These are phyloP conservation scores for Hozukius guyotensis DNA, from an alignment of 2,797 vertebrate genomes.

Conservation along the genomic window DNA sequence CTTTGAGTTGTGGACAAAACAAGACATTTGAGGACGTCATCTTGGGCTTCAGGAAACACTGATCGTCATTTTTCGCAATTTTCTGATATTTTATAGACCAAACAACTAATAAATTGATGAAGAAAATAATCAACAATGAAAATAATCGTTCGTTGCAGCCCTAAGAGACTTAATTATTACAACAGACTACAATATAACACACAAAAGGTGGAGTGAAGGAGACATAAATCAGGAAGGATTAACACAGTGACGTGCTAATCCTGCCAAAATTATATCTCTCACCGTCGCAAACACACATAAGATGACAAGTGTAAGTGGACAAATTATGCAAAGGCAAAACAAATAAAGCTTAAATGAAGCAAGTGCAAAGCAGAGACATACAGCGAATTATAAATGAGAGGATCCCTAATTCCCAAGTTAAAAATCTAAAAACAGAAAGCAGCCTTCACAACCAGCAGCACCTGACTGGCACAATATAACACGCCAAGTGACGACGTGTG, in stretches of 20 bases:
- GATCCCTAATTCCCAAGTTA: conserved; percentile 8
- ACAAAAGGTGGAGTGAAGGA: conserved; percentile 22
- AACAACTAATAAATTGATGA: no score
- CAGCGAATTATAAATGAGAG: not conserved
- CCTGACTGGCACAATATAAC: conserved; percentile 22
- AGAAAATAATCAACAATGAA: no score
- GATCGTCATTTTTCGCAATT: no score
- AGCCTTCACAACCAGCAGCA: conserved; percentile 4
- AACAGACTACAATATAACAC: not conserved
- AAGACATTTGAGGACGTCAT: no score
- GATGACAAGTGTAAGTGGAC: not conserved
- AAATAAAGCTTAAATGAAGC: not conserved
- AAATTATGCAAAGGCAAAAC: conserved; percentile 16
- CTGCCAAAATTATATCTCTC: conserved; percentile 9
- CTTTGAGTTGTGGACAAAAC: no score
- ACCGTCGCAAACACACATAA: not conserved
- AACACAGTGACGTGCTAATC: conserved; percentile 18
- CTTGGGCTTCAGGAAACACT: no score
- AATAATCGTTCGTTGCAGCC: no score
- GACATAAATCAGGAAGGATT: conserved; percentile 32
- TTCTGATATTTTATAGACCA: no score
- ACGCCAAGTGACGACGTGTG: conserved; percentile 20
- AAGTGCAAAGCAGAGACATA: not conserved
- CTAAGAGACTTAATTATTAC: not conserved
- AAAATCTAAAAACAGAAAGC: conserved; percentile 32